Evolutionary conservation across 2,888 invertebrate genomes (phyloP), one percentile per base, ranked within the genome.

Genomic region (Clunio marinus): DNA sequence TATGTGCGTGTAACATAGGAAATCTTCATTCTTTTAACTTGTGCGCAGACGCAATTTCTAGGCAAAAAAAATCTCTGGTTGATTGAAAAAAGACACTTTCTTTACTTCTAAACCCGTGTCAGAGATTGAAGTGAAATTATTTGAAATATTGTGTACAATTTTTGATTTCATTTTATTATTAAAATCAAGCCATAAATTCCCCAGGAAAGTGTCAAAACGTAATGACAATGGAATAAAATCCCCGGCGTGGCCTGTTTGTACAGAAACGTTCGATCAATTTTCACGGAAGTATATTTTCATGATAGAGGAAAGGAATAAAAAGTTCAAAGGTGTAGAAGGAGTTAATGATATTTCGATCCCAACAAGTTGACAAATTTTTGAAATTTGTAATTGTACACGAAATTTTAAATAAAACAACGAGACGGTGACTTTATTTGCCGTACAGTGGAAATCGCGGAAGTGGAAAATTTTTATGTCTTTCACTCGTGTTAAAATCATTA

Each of bases 1-100:
- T 3, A 24, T 58, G 22, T 58, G 58, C 15, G 37, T 15, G 22
- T 20, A 60, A 37, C 22, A 45, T 45, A 41, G 62, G 13, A 45
- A 57, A 57, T 65, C 28, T 66, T 27, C 27, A 27, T 55, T 45
- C 66, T 32, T 22, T 66, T 35, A 20, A 51, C 51, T 32, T 28
- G 45, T 55, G 66, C 66, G 66, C 55, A 55, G 32, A 35, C 66
- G 55, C 66, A 28, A 55, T 20, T 46, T 51, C 66, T 66, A 66
- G 66, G 66, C 28, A 55, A 55, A 46, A 63, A 55, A 55, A 55
- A 32, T 66, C 28, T 51, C 66, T 46, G 66, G 32, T 32, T 46
- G 66, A 66, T 66, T 46, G 66, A 55, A 66, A 57, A 57, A 57
- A 57, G 57, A 22, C 66, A 66, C 46, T 32, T 66, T 66, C 66